Conservation (phyloP, 2,888 invertebrate species). For the Limenitis camilla region DNA sequence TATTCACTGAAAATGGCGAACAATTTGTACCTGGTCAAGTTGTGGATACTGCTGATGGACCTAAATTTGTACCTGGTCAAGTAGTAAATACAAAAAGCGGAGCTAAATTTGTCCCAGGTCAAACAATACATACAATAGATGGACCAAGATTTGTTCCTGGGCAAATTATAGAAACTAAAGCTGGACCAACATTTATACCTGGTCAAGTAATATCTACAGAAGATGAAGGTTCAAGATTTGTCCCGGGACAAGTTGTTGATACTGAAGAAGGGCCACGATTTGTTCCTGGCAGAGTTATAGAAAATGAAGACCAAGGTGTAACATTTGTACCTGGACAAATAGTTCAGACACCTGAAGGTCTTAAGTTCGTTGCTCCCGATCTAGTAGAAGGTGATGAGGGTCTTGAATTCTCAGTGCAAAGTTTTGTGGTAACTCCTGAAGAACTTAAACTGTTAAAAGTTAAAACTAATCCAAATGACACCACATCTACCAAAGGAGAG, state of each 20-base stretch:
- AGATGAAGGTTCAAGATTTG: conserved; percentile 75
- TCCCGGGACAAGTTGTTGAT: conserved; percentile 82
- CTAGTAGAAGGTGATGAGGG: conserved; percentile 79
- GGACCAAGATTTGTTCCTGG: conserved; percentile 86
- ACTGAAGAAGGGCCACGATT: conserved; percentile 81
- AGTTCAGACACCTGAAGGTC: conserved; percentile 81
- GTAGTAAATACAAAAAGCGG: conserved; percentile 80
- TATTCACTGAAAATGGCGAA: conserved; percentile 79
- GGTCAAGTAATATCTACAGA: conserved; percentile 82
- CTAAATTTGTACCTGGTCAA: conserved; percentile 86
- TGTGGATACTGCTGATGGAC: conserved; percentile 79
- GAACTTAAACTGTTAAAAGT: conserved; percentile 66
- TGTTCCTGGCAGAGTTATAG: conserved; percentile 82
- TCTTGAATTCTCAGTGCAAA: conserved; percentile 81
- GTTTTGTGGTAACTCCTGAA: conserved; percentile 75
- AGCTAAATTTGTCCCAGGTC: conserved; percentile 80
- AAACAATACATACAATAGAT: conserved; percentile 81
- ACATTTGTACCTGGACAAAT: conserved; percentile 87
- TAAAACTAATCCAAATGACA: conserved; percentile 68
- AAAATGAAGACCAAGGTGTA: conserved; percentile 79
- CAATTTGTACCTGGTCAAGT: conserved; percentile 83
- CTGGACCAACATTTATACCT: conserved; percentile 84
- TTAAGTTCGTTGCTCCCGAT: conserved; percentile 80
- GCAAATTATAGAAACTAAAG: conserved; percentile 83
- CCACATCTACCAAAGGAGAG: conserved; percentile 73